phyloP scores from a whole-genome alignment of 2,797 vertebrate species.

The Cossypha dichroa region DNA sequence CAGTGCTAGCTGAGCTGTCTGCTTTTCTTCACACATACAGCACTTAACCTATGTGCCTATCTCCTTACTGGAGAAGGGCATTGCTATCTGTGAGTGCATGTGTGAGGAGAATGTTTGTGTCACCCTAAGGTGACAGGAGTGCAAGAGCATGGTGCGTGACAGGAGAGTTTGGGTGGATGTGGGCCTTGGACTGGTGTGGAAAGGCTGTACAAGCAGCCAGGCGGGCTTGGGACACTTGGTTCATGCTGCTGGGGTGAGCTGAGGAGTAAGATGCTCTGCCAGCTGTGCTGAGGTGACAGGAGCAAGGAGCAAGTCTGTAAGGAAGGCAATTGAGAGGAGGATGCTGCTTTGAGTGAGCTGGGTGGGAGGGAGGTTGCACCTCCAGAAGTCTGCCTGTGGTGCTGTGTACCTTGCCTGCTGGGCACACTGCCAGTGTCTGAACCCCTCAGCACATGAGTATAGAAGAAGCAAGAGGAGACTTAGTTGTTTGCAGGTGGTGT shows the following conservation, averaged over 20 bases:
- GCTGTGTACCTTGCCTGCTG: not conserved
- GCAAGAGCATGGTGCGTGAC: fast-evolving
- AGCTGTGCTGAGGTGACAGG: not conserved
- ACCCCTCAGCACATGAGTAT: not conserved
- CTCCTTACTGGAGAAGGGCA: not conserved
- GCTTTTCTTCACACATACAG: not conserved
- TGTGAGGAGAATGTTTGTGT: not conserved
- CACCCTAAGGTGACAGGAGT: not conserved
- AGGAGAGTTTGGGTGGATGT: not conserved
- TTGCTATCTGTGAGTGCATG: not conserved
- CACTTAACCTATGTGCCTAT: not conserved
- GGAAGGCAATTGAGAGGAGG: not conserved
- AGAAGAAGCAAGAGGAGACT: not conserved
- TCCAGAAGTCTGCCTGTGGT: not conserved
- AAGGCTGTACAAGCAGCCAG: not conserved
- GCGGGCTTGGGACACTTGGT: not conserved
- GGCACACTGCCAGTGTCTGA: not conserved
- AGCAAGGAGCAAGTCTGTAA: not conserved
- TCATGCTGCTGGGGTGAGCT: not conserved
- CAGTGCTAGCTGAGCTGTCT: not conserved
- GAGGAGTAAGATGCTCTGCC: not conserved
- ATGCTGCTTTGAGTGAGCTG: not conserved
- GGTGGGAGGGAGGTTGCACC: not conserved
- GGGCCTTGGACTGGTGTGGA: not conserved
- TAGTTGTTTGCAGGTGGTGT: not conserved